phyloP scores from a whole-genome alignment of 1,140 invertebrate species.

The Cydia splendana region DNA sequence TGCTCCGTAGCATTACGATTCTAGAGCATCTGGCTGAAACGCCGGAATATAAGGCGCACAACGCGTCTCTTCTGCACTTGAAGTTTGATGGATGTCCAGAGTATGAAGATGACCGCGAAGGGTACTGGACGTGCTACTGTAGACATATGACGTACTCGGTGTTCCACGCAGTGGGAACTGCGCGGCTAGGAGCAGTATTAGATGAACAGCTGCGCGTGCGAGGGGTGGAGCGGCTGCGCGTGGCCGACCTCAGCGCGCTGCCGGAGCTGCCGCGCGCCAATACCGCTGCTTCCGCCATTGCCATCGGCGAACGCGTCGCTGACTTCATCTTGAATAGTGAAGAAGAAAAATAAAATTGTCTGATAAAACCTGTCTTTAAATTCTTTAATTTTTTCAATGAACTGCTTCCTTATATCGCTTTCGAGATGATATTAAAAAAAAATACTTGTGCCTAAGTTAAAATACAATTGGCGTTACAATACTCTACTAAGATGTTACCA shows the following conservation, averaged over 20 bases:
- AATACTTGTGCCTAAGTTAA: no score
- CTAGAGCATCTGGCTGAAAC: constrained; percentile 80
- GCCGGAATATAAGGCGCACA: constrained; percentile 69
- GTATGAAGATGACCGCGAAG: constrained; percentile 33
- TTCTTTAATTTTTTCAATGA: not conserved
- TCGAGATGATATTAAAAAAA: no score
- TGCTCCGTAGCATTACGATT: constrained; percentile 80
- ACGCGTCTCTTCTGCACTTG: constrained; percentile 45
- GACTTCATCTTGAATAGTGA: constrained; percentile 79
- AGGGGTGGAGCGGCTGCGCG: constrained; percentile 66
- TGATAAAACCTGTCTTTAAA: not conserved
- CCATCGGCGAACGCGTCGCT: constrained; percentile 80
- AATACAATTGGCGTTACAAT: no score
- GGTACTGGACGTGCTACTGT: constrained; percentile 74
- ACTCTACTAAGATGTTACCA: no score
- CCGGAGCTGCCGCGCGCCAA: constrained; percentile 66
- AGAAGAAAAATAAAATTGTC: not conserved
- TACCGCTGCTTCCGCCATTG: constrained; percentile 59
- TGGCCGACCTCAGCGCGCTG: constrained; percentile 73
- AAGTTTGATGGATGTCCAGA: constrained; percentile 44
- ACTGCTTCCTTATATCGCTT: no score
- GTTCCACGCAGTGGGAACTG: constrained; percentile 74
- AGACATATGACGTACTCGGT: constrained; percentile 72
- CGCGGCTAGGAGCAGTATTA: constrained; percentile 50
- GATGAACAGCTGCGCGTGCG: constrained; percentile 62